Conservation (phyloP, 2,888 invertebrate genomes). For the Oscheius sp. region DNA sequence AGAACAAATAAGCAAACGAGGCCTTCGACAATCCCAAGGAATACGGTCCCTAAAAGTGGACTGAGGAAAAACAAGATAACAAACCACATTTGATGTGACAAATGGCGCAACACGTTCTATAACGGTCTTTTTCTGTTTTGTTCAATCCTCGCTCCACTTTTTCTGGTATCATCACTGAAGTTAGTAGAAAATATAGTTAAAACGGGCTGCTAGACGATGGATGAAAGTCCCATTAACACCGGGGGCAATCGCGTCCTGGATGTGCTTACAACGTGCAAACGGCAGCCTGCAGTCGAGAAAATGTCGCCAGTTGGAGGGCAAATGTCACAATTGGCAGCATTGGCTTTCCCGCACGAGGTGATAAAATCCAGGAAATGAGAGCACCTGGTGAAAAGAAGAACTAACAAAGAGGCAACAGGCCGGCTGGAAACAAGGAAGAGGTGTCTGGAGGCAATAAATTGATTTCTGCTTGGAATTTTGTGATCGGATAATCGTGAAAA, state of each 20-base stretch:
- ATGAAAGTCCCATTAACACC: constrained; percentile 17
- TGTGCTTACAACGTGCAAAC: constrained; percentile 29
- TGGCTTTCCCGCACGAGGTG: background rate
- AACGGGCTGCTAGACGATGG: background rate
- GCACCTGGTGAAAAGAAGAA: background rate
- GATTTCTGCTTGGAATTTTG: too few species aligned
- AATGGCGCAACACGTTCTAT: constrained; percentile 61
- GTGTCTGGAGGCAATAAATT: too few species aligned
- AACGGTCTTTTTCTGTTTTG: constrained; percentile 15
- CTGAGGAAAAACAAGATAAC: background rate
- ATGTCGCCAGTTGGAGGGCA: constrained; percentile 29
- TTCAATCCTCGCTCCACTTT: constrained; percentile 20
- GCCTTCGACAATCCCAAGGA: constrained; percentile 60
- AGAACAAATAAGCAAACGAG: constrained; percentile 52
- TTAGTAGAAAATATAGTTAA: background rate
- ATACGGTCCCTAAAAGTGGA: constrained; percentile 54
- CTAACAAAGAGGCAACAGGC: background rate
- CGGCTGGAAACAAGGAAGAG: background rate
- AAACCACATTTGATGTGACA: constrained; percentile 61
- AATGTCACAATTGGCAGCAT: constrained; percentile 21
- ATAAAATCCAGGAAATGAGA: background rate
- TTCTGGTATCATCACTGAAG: constrained; percentile 15
- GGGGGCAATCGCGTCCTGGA: constrained; percentile 14
- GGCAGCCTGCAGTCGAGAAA: constrained; percentile 21
- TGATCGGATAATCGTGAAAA: too few species aligned